Percentiles rank a stretch among this genome's conserved stretches.
Conservation (phyloP, 2,113 vertebrate species). For the Collichthys lucidus region DNA sequence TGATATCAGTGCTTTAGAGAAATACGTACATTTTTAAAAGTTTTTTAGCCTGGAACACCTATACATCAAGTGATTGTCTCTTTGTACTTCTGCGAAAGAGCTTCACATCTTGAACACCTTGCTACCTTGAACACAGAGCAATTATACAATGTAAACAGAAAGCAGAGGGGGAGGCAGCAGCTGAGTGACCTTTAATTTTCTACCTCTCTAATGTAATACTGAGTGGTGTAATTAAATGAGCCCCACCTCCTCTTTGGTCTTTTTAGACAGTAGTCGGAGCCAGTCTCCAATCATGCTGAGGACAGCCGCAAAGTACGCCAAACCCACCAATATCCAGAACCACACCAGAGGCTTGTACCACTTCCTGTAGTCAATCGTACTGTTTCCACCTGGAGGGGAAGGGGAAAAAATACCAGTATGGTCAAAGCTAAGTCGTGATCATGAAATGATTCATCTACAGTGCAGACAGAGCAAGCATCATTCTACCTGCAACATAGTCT, state of each 20-base stretch:
- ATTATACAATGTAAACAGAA: not conserved
- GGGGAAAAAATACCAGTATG: constrained; percentile 34
- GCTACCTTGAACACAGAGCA: not conserved
- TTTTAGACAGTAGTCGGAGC: constrained; percentile 97
- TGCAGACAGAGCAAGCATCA: not conserved
- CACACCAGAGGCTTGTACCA: constrained; percentile 98
- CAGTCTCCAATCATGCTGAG: constrained; percentile 99
- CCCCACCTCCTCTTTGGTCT: constrained; percentile 98
- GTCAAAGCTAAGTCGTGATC: not conserved
- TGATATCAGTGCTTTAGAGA: not conserved
- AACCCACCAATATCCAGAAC: constrained; percentile 99
- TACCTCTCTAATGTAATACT: constrained; percentile 45
- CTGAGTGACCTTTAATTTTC: constrained; percentile 38
- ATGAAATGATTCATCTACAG: not conserved
- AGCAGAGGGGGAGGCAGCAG: not conserved
- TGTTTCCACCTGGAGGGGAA: constrained; percentile 88
- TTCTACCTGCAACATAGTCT: constrained; percentile 96
- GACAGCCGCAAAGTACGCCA: constrained; percentile 98
- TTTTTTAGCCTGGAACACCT: not conserved
- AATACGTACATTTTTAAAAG: too few relatives aligned
- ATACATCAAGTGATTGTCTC: not conserved
- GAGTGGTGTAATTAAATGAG: constrained; percentile 33
- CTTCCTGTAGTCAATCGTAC: constrained; percentile 89
- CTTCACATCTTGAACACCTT: constrained; percentile 7
- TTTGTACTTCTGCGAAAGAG: not conserved